Evolutionary conservation across 2,113 vertebrate species (phyloP).

Genomic region (Gallinago paraguaiae): DNA sequence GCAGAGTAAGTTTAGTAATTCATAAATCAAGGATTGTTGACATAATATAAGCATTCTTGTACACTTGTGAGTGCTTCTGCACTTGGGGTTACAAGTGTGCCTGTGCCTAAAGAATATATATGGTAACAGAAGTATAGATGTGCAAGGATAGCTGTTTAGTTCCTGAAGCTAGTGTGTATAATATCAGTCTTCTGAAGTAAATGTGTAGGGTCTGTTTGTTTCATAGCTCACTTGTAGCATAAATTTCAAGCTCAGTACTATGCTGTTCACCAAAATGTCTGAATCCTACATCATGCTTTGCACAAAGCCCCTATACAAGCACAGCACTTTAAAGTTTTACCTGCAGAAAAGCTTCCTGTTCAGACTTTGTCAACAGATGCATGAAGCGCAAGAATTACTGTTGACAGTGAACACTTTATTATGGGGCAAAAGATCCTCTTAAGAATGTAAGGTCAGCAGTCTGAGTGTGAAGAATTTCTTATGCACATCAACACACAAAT

Average conservation of each 20-base stretch:
- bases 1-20: background rate
- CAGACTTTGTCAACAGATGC: conserved; percentile 36
- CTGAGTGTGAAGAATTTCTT: conserved; percentile 58
- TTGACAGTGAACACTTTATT: conserved; percentile 71
- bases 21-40: background rate
- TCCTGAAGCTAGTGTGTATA: background rate
- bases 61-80: background rate
- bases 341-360: conserved; percentile 31
- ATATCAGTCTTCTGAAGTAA: background rate
- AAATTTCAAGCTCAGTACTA: background rate
- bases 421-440: conserved; percentile 60
- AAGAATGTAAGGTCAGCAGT: conserved; percentile 68
- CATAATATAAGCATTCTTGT: background rate
- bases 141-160: background rate
- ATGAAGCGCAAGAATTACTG: conserved; percentile 39
- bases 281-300: background rate
- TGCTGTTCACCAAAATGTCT: background rate
- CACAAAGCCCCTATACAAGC: background rate
- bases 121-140: background rate
- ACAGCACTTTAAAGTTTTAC: background rate
- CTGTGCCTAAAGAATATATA: background rate
- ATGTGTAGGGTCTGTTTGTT: background rate
- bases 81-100: background rate
- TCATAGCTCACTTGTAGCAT: background rate
- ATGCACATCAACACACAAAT: conserved; percentile 55